Base-by-base conservation (phyloP, 2,797 vertebrate species). In the Peromyscus attwateri region DNA sequence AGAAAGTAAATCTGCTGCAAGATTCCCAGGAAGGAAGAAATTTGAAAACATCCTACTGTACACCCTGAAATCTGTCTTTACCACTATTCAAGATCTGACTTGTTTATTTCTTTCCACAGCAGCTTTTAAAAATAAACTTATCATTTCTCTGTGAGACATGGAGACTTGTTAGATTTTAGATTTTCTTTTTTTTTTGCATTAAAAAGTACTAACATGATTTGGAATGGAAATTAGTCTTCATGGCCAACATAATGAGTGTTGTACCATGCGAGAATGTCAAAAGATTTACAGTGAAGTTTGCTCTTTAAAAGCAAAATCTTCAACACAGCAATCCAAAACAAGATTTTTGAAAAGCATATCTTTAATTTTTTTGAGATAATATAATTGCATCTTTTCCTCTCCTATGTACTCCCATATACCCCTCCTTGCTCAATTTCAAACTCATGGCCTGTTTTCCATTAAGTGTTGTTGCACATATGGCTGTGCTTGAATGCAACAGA, bases 201-300 rank as follows among this genome's bases (percentile, higher is more conserved):
- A 55, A 73, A 92, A 91, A 92, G 9, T 29, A 89, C 23, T 49
- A 75, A 94, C 5, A 31, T 34, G 88, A 92, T 6, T 85, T 91
- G 68, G 73, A 92, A 4, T 85, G 6, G n/a, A 83, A 89, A 80
- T 79, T 66, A 66, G 88, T 95, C 8, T 94, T 68, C 73, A 46
- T 12, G 85, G 91, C 68, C 94, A 92, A 83, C 77, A 87, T 70
- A 37, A 66, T 52, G 88, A 94, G 34, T 75, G 43, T 43, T 82
- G 4, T 37, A 92, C 16, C 77, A 76, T 5, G 21, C 55, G 43
- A 95, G 96, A 94, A 91, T 82, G 91, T 91, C 62, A 89, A 88
- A 97, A 77, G 76, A 91, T 79, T 93, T 92, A 88, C 43, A 29
- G 25, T 60, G 21, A 68, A 12, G 2, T 12, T 55, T 37, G 75